A percentile compares a stretch with the other conserved stretches of the same genome.
Conservation (phyloP, 2,888 invertebrate genomes). For the Tinea pellionella region DNA sequence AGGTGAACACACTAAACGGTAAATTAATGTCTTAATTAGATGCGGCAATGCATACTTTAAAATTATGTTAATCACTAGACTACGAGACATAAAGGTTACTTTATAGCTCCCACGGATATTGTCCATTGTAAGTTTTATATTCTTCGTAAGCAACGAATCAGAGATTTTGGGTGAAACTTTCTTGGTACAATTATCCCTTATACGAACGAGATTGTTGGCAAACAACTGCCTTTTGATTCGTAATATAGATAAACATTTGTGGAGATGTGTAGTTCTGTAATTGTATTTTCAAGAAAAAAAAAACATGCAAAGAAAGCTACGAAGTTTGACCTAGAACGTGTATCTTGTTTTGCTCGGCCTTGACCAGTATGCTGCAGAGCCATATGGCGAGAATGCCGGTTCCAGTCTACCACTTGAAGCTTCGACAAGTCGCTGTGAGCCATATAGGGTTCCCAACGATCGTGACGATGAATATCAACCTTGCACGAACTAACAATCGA, state of each 20-base stretch:
- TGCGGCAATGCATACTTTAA: not conserved
- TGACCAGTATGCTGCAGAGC: constrained; percentile 33
- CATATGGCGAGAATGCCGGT: constrained; percentile 38
- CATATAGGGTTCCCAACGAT: constrained; percentile 33
- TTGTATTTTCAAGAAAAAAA: not conserved
- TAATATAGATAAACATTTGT: constrained; percentile 3
- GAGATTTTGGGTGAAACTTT: not conserved
- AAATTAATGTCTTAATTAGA: not conserved
- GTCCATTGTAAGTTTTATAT: not conserved
- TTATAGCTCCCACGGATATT: not conserved
- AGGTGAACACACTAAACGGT: not conserved
- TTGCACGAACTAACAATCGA: constrained; percentile 24
- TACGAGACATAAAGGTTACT: not conserved
- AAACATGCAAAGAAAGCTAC: not conserved
- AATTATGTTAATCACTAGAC: not conserved
- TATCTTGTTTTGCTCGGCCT: constrained; percentile 26
- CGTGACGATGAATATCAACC: constrained; percentile 34
- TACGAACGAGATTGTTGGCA: not conserved
- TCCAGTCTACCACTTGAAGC: constrained; percentile 27
- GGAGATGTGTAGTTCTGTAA: not conserved
- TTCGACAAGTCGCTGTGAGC: constrained; percentile 25
- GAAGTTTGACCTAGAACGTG: constrained; percentile 2
- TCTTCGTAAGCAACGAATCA: not conserved
- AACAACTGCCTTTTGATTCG: not conserved
- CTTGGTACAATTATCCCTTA: constrained; percentile 2